Conservation (phyloP, 1,140 invertebrate species). For the Bradynema listronoti region DNA sequence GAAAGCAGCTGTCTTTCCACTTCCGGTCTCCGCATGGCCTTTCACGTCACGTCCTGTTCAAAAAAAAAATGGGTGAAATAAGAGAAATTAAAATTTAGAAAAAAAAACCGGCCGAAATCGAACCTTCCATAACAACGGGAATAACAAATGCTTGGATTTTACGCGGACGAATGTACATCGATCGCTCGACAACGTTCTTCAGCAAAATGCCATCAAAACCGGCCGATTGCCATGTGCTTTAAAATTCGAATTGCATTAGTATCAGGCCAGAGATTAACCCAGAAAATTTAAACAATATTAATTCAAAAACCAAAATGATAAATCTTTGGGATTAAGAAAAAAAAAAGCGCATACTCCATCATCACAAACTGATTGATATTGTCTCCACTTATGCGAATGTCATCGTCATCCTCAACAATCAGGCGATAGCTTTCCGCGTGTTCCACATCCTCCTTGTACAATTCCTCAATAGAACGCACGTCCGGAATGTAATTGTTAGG, state of each 20-base stretch:
- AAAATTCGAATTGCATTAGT: not conserved
- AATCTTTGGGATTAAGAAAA: not conserved
- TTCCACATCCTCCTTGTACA: constrained; percentile 20
- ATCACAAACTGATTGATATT: constrained; percentile 6
- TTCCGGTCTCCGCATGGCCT: constrained; percentile 66
- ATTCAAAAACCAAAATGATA: constrained; percentile 9
- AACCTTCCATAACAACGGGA: constrained; percentile 27
- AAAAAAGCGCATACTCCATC: constrained; percentile 10
- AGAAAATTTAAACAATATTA: not conserved
- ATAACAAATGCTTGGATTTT: constrained; percentile 24
- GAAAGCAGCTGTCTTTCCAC: constrained; percentile 79
- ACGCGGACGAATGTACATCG: constrained; percentile 24
- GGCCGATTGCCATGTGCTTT: not conserved
- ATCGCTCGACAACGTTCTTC: constrained; percentile 19
- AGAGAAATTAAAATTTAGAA: too few relatives aligned
- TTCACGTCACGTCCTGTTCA: constrained; percentile 19
- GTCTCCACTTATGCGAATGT: constrained; percentile 21
- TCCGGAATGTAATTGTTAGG: constrained; percentile 6
- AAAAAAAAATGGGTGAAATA: not conserved
- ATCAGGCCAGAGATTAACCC: not conserved
- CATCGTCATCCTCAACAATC: constrained; percentile 19
- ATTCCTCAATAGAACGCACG: constrained; percentile 6
- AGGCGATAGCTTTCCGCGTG: constrained; percentile 7
- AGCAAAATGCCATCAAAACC: constrained; percentile 3
- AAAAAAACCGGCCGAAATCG: not conserved